A percentile compares a stretch with the other conserved stretches of the same genome.
phyloP scores from a whole-genome alignment of 2,888 invertebrate species.

The Ctena decussata region DNA sequence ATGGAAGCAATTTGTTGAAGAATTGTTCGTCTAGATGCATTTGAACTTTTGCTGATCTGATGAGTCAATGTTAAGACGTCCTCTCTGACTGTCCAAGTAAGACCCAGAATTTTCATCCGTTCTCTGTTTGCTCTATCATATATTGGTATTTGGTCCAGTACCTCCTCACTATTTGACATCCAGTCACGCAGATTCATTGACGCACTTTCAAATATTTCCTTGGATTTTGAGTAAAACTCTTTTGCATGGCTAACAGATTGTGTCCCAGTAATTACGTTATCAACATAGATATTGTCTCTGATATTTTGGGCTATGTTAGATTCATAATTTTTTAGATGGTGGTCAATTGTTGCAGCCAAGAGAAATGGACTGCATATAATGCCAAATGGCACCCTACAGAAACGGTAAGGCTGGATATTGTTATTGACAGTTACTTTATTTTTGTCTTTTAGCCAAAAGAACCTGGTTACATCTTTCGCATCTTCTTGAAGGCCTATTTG shows the following conservation, averaged over 20 bases:
- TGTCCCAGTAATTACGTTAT: neutral
- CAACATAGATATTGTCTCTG: constrained; percentile 18
- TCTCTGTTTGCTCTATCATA: neutral
- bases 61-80: neutral
- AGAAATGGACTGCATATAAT: constrained; percentile 20
- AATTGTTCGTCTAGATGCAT: no score
- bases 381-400: constrained; percentile 24
- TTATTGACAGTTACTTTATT: neutral
- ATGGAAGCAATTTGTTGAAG: no score
- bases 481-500: constrained; percentile 20
- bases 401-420: constrained; percentile 13
- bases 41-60: no score
- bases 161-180: constrained; percentile 14
- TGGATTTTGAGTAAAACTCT: constrained; percentile 1
- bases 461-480: constrained; percentile 25
- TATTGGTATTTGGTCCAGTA: neutral
- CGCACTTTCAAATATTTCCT: constrained; percentile 10
- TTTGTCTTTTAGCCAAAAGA: constrained; percentile 31
- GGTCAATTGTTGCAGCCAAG: constrained; percentile 17
- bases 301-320: neutral
- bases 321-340: neutral
- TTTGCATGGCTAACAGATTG: neutral
- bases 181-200: constrained; percentile 27
- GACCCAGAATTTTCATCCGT: neutral
- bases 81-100: constrained; percentile 4